Percentiles rank a stretch among this genome's conserved stretches.
Evolutionary conservation across 2,797 vertebrate genomes (phyloP).

Genomic region (Takifugu ocellatus): DNA sequence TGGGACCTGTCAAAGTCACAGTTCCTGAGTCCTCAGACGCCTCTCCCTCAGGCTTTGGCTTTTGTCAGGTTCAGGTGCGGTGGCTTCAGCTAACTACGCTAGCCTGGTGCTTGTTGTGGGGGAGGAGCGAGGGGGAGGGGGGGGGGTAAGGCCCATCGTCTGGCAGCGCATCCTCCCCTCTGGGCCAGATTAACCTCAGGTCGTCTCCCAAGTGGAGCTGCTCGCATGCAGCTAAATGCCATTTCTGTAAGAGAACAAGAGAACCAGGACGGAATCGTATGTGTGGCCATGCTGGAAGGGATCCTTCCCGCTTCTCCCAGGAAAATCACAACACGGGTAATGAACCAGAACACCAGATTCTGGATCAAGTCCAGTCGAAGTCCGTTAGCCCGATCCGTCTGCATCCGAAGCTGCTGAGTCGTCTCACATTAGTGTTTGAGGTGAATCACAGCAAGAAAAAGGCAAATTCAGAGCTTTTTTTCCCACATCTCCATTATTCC

Average conservation of each 20-base stretch:
- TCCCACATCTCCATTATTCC: conserved; percentile 60
- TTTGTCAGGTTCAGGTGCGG: conserved; percentile 60
- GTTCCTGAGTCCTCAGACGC: conserved; percentile 60
- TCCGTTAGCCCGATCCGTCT: conserved; percentile 17
- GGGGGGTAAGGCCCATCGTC: conserved; percentile 38
- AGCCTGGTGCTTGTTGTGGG: conserved; percentile 50
- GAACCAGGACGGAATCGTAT: conserved; percentile 54
- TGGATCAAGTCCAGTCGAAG: conserved; percentile 19
- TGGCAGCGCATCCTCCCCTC: conserved; percentile 65
- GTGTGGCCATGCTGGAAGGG: conserved; percentile 33
- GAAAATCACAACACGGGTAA: conserved; percentile 40
- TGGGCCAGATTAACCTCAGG: conserved; percentile 76
- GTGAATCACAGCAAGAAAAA: conserved; percentile 38
- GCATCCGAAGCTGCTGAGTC: conserved; percentile 23
- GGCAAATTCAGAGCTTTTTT: conserved; percentile 57
- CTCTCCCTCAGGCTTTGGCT: conserved; percentile 60
- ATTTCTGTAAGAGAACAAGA: conserved; percentile 51
- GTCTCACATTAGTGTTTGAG: conserved; percentile 40
- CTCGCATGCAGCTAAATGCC: conserved; percentile 46
- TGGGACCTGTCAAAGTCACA: conserved; percentile 67
- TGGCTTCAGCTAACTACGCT: conserved; percentile 58
- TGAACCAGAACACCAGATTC: conserved; percentile 5
- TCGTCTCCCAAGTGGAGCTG: conserved; percentile 64
- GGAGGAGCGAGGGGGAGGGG: conserved; percentile 30
- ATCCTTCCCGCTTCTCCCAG: conserved; percentile 22